Conservation (phyloP, 2,888 invertebrate species). For the Sphaerophoria taeniata region DNA sequence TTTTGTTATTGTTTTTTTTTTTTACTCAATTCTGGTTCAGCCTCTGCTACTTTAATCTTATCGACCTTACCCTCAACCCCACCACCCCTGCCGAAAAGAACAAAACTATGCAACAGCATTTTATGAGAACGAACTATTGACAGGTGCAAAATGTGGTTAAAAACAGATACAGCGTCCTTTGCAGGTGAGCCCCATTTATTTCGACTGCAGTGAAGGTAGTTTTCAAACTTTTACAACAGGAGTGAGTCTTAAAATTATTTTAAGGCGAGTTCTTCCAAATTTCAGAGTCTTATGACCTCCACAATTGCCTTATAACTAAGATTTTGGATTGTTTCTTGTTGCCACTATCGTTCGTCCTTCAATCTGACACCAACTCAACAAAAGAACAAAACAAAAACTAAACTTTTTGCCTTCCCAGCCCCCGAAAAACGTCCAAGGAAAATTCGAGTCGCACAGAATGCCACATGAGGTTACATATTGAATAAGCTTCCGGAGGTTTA, state of each 20-base stretch:
- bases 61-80: no score
- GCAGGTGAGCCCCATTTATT: constrained; percentile 9
- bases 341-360: constrained; percentile 29
- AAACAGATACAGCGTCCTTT: constrained; percentile 38
- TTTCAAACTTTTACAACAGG: no score
- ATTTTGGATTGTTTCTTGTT: constrained; percentile 26
- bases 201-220: no score
- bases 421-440: constrained; percentile 17
- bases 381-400: constrained; percentile 12
- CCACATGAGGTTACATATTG: constrained; percentile 80
- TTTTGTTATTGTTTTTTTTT: neutral
- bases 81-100: constrained; percentile 36
- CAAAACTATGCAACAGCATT: constrained; percentile 62
- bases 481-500: constrained; percentile 82
- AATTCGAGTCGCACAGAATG: constrained; percentile 53
- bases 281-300: no score
- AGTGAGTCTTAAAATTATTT: no score
- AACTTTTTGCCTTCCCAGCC: neutral
- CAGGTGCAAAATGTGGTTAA: constrained; percentile 54
- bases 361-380: constrained; percentile 17
- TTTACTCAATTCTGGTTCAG: neutral
- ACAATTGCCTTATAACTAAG: no score
- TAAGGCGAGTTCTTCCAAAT: no score
- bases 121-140: constrained; percentile 44
- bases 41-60: constrained; percentile 26